Percentiles rank a stretch among this genome's conserved stretches.
These are phyloP conservation scores for Belgica antarctica DNA, from an alignment of 2,888 invertebrate species.

Conservation along the genomic window DNA sequence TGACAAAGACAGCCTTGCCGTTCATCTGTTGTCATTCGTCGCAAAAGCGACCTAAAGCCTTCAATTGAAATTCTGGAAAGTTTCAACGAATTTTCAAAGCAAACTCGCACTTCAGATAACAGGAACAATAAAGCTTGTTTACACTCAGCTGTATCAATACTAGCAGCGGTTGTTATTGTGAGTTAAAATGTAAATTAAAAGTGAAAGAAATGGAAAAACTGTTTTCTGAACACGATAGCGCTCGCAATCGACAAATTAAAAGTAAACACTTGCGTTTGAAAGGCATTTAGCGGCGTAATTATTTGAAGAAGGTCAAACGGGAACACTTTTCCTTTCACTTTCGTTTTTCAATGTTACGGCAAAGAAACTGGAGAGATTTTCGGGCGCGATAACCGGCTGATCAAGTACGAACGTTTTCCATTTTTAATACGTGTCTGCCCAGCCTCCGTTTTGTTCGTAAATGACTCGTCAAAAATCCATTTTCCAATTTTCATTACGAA, in stretches of 20 bases:
- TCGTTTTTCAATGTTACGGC: not conserved
- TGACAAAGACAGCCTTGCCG: too few species aligned
- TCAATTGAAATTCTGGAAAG: too few species aligned
- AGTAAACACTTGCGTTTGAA: not conserved
- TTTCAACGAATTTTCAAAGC: too few species aligned
- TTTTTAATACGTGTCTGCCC: not conserved
- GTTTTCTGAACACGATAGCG: slow-evolving; percentile 1
- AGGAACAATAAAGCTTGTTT: too few species aligned
- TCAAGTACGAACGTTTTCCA: slow-evolving; percentile 3
- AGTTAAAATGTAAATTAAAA: too few species aligned
- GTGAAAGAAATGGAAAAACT: not conserved
- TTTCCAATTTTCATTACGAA: not conserved
- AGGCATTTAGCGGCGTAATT: not conserved
- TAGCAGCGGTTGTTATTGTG: too few species aligned
- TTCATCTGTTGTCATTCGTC: too few species aligned
- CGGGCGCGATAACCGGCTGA: not conserved
- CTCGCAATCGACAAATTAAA: not conserved
- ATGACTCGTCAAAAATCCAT: slow-evolving; percentile 2
- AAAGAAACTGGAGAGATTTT: not conserved
- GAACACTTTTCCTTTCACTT: slow-evolving; percentile 7
- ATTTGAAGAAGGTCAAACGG: slow-evolving; percentile 14
- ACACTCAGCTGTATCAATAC: too few species aligned
- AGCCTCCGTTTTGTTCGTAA: too few species aligned
- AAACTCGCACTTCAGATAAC: too few species aligned
- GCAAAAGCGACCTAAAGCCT: too few species aligned